Evolutionary conservation across 2,113 vertebrate genomes (phyloP).

Genomic region (Stegastes partitus): DNA sequence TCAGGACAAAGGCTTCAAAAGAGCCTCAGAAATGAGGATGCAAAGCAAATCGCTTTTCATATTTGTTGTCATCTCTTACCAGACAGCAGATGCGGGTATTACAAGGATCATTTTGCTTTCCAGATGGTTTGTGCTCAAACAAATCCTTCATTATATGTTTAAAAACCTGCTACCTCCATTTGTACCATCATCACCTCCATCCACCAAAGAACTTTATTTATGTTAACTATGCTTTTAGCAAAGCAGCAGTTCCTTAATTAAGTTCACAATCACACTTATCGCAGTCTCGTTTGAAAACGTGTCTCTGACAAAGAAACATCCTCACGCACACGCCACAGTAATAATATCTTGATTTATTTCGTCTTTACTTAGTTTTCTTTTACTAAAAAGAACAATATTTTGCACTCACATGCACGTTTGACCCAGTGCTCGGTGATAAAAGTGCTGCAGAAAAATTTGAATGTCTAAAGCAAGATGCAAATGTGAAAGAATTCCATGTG

Average conservation of each 20-base stretch:
- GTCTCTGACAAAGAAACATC: conserved; percentile 3
- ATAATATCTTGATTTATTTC: neutral
- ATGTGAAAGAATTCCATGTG: neutral
- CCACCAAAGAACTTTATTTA: conserved; percentile 13
- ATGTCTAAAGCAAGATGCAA: conserved; percentile 1
- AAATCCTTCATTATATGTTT: conserved; percentile 42
- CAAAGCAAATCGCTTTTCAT: conserved; percentile 18
- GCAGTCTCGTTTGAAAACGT: conserved; percentile 9
- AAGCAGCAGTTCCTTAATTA: conserved; percentile 16
- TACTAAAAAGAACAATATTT: neutral
- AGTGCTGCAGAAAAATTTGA: neutral
- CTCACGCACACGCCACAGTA: neutral
- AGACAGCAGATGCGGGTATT: conserved; percentile 43
- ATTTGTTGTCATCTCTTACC: conserved; percentile 7
- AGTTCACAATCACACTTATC: conserved; percentile 19
- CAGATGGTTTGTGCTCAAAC: conserved; percentile 42
- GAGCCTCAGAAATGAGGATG: conserved; percentile 11
- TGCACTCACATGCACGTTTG: neutral
- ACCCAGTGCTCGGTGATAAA: neutral
- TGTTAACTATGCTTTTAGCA: conserved; percentile 7
- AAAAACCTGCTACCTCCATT: conserved; percentile 8
- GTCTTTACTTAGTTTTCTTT: neutral
- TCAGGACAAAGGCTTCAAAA: conserved; percentile 16
- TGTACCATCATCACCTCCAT: neutral
- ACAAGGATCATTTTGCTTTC: conserved; percentile 16